Conservation (phyloP, 2,888 invertebrate species). For the Hyposoter dolosus region DNA sequence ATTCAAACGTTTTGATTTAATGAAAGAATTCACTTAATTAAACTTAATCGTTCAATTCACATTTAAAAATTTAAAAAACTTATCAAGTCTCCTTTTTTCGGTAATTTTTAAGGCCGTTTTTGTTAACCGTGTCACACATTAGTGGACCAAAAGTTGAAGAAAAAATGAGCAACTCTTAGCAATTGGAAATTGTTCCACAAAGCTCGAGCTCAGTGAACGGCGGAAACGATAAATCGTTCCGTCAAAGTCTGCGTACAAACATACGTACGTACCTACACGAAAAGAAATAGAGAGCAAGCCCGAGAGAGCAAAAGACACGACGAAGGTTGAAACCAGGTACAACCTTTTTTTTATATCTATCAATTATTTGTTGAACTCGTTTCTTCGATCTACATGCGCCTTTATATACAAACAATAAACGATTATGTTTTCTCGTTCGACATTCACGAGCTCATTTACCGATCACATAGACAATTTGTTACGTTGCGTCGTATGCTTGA, state of each 20-base stretch:
- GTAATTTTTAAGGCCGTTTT: background rate
- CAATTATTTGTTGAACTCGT: constrained; percentile 29
- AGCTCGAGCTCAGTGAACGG: constrained; percentile 20
- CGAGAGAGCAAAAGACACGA: background rate
- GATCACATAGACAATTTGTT: background rate
- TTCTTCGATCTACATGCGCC: constrained; percentile 12
- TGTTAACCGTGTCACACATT: background rate
- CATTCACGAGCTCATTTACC: background rate
- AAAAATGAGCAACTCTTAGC: background rate
- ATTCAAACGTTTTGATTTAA: background rate
- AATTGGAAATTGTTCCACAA: constrained; percentile 25
- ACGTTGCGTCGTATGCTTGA: constrained; percentile 9
- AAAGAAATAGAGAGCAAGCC: background rate
- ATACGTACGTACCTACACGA: constrained; percentile 10
- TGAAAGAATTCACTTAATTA: background rate
- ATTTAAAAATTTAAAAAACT: background rate
- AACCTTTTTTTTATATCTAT: constrained; percentile 5
- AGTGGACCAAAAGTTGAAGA: background rate
- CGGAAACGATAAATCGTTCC: constrained; percentile 52
- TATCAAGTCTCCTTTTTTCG: background rate
- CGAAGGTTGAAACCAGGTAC: constrained; percentile 21
- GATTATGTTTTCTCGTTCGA: constrained; percentile 20
- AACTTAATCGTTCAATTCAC: background rate
- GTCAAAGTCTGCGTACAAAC: background rate
- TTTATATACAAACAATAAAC: constrained; percentile 12